phyloP scores from a whole-genome alignment of 2,113 vertebrate genomes.

The Charadrius vociferus region DNA sequence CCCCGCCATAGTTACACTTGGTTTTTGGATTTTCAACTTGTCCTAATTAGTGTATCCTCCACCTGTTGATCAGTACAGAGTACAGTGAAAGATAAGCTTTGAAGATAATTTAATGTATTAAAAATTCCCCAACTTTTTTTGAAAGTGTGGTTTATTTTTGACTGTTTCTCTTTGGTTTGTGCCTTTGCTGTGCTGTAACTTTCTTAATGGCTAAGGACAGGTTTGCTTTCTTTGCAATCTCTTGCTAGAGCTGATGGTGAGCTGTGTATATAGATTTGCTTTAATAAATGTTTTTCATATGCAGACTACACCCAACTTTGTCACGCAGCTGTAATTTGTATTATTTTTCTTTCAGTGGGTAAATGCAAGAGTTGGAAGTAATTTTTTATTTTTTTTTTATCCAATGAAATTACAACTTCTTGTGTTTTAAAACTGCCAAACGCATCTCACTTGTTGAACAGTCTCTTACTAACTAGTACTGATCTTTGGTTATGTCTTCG shows the following conservation, averaged over 20 bases:
- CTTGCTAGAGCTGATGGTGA: not conserved
- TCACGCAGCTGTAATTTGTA: not conserved
- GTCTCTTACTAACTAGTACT: not conserved
- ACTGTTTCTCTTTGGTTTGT: not conserved
- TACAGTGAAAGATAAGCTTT: not conserved
- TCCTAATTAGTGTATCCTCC: not conserved
- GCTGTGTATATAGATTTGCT: not conserved
- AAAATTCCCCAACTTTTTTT: not conserved
- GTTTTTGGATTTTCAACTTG: not conserved
- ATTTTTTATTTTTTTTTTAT: not conserved
- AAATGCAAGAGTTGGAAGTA: not conserved
- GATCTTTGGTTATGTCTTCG: not conserved
- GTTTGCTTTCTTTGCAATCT: not conserved
- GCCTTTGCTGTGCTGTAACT: not conserved
- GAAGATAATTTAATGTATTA: not conserved
- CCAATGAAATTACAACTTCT: not conserved
- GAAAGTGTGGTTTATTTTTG: not conserved
- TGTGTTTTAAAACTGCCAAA: not conserved
- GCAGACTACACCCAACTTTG: not conserved
- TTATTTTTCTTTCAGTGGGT: not conserved
- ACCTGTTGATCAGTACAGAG: not conserved
- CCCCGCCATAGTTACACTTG: rapidly evolving
- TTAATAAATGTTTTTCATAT: not conserved
- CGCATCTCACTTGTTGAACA: not conserved
- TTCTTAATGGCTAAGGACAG: not conserved